Percentiles rank a stretch among this genome's conserved stretches.
These are phyloP conservation scores for Chrysomela aeneicollis DNA, from an alignment of 2,888 invertebrate species.

Conservation along the genomic window DNA sequence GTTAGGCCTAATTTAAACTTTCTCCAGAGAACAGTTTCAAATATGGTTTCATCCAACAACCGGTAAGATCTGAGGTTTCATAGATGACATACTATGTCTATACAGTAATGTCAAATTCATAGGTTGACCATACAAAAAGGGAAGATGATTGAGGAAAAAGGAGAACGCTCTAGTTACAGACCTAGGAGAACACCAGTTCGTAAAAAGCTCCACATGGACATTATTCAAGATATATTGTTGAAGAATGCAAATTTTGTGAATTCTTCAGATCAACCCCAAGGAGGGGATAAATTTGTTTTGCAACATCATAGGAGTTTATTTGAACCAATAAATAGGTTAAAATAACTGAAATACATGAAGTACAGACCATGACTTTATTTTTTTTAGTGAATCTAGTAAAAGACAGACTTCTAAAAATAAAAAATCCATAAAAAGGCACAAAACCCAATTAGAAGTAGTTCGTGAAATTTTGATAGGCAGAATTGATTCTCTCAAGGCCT, in stretches of 20 bases:
- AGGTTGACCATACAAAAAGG: constrained; percentile 25
- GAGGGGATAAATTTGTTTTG: background rate
- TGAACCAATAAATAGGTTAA: background rate
- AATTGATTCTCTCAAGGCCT: background rate
- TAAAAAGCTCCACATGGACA: constrained; percentile 27
- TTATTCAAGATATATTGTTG: constrained; percentile 32
- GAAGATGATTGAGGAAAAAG: constrained; percentile 19
- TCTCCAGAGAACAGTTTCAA: constrained; percentile 45
- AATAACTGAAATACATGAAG: background rate
- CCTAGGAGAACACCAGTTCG: constrained; percentile 15
- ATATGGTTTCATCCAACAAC: constrained; percentile 43
- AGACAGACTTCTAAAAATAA: background rate
- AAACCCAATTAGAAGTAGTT: background rate
- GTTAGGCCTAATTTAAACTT: constrained; percentile 46
- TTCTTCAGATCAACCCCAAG: constrained; percentile 12
- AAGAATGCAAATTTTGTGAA: constrained; percentile 35
- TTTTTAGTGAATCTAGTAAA: background rate
- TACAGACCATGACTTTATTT: background rate
- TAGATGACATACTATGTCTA: background rate
- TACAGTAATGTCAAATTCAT: constrained; percentile 1
- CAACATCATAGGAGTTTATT: background rate
- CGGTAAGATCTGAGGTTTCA: constrained; percentile 30
- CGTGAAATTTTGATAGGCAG: constrained; percentile 2
- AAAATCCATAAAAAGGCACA: background rate
- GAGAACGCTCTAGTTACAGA: constrained; percentile 16